Base-by-base conservation (phyloP, 2,113 vertebrate genomes). In the Panthera tigris region DNA sequence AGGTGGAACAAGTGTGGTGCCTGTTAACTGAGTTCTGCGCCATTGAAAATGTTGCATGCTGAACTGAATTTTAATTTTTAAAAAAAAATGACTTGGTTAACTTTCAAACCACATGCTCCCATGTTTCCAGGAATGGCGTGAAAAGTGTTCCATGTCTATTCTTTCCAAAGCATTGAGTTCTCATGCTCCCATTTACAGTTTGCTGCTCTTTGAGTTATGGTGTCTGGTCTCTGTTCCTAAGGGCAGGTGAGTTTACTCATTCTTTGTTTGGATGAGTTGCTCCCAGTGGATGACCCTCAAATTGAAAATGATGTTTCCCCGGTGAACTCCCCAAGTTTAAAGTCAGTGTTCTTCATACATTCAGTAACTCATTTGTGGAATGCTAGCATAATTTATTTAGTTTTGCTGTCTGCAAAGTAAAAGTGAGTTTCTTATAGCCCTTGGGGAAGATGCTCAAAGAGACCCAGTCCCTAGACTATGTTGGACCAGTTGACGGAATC, bases 271-370 rank as follows among this genome's bases (percentile, higher is more conserved):
- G 71, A 94, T 88, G 92, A 48, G 92, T 81, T 90, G 80, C 57
- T 96, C 92, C 57, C 84, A 45, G 12, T 21, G n/a, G 91, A 89
- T 85, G 71, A 96, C 66, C 48, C 66, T 91, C 50, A 83, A 66
- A 91, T 91, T 95, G 88, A 97, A 94, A 95, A 91, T 95, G 80
- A 96, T 96, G 88, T 85, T 63, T 88, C 94, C 88, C 94, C 89
- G 76, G 50, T 94, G 94, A 94, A 94, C 48, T 25, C 52, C 50
- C 6, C 82, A 94, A 81, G n/a, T 91, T 95, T 95, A 82, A 94
- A 89, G 69, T 31, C 76, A 73, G 25, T 82, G 71, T 89, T 97
- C 68, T 81, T 96, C 92, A 65, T 81, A 83, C 87, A 73, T 57
- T 71, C 88, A 78, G 79, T 79, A 57, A 96, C n/a, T 96, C 73